Conservation (phyloP, 2,888 invertebrate species). For the Hyles lineata region DNA sequence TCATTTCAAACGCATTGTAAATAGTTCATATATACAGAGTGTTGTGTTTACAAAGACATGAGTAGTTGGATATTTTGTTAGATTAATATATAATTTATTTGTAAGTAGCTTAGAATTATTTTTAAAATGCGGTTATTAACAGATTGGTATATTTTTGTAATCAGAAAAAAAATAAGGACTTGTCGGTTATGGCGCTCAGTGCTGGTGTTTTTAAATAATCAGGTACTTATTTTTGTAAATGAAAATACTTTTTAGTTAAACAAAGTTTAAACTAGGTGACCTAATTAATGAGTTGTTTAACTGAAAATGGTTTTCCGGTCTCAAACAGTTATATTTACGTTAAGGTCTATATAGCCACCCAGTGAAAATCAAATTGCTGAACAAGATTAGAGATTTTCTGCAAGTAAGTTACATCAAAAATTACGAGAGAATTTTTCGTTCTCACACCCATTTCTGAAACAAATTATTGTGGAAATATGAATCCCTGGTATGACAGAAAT, state of each 20-base stretch:
- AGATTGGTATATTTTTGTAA: conserved; percentile 18
- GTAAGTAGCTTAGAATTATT: conserved; percentile 35
- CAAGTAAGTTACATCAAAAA: too few species aligned
- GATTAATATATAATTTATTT: conserved; percentile 17
- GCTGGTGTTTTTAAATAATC: background rate
- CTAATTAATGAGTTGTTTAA: background rate
- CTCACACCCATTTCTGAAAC: too few species aligned
- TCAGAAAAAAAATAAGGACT: background rate
- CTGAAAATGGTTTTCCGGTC: background rate
- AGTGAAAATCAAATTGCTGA: too few species aligned
- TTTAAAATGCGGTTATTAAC: conserved; percentile 25
- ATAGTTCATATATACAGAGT: conserved; percentile 6
- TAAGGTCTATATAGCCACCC: too few species aligned
- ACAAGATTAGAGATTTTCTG: too few species aligned
- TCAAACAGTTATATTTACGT: too few species aligned
- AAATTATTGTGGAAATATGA: too few species aligned
- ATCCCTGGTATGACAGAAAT: too few species aligned
- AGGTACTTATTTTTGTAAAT: background rate
- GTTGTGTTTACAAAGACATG: conserved; percentile 27
- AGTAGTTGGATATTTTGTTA: conserved; percentile 22
- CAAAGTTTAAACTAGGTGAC: background rate
- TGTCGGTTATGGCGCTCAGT: background rate
- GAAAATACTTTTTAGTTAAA: conserved; percentile 8
- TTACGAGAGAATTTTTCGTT: too few species aligned
- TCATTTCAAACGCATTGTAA: conserved; percentile 12